Base-by-base conservation (phyloP, 2,797 vertebrate species). In the Acridotheres tristis region DNA sequence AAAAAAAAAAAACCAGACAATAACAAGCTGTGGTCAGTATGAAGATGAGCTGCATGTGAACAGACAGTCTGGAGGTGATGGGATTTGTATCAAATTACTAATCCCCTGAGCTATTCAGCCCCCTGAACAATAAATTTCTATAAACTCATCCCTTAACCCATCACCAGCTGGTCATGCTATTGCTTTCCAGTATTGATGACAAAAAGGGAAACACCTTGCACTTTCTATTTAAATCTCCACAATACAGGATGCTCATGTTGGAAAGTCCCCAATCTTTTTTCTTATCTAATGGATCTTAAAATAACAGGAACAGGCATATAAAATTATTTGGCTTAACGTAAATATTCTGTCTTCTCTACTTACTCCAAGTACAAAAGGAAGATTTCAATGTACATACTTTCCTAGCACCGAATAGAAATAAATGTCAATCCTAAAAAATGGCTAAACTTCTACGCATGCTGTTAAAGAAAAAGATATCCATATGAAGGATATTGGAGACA, bases 71-170 rank as follows among this genome's bases (percentile, higher is more conserved):
- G 38, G 45, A 88, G 38, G 76, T 73, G 85, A 67, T 55, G 83
- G 67, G 32, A 74, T 85, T 78, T 91, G 55, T 95, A 84, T 82
- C 59, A 80, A 71, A 9, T 73, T 78, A 62, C 77, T 92, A 92
- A 96, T 68, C 57, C 45, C 30, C 57, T 58, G 61, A 93, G 78
- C 65, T 78, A 77, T 58, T 92, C 68, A 83, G 16, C 13, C 22
- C 58, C 25, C 36, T 40, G 25, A 93, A 91, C 3, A 6, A 91
- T 57, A 82, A 66, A 81, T 67, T 76, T 88, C 62, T 73, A 36
- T 75, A 83, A 88, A 10, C 29, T 86, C 62, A 77, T 84, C 75
- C 62, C 47, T 89, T 76, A 85, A 86, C 79, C 76, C 58, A 84
- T 63, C 67, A 66, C 18, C 47, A 91, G 51, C 79, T 74, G 36